Evolutionary conservation across 2,113 vertebrate genomes (phyloP).

Genomic region (Daubentonia madagascariensis): DNA sequence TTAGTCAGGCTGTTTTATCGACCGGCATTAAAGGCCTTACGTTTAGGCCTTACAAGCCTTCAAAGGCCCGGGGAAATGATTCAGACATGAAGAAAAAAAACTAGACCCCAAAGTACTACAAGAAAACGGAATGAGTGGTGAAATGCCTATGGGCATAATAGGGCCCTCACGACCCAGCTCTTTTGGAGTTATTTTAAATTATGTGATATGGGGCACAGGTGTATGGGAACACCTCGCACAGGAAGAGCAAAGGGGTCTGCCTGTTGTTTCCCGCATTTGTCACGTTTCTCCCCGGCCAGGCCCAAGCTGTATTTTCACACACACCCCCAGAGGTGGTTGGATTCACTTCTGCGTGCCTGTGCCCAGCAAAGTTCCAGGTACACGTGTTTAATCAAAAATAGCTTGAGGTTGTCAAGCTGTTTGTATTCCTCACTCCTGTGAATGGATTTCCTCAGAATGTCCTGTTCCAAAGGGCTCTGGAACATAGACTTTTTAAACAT

Average conservation of each 20-base stretch:
- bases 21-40: background rate
- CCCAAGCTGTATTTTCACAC: background rate
- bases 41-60: background rate
- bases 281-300: background rate
- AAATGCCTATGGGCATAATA: background rate
- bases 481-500: background rate
- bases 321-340: too few species aligned
- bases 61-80: background rate
- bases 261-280: background rate
- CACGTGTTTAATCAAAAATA: accelerated
- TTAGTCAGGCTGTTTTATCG: background rate
- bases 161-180: background rate
- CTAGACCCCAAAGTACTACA: background rate
- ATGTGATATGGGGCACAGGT: background rate
- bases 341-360: background rate
- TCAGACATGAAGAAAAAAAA: background rate
- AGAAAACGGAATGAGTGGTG: background rate
- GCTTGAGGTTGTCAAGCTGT: background rate
- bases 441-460: background rate
- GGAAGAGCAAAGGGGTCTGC: background rate
- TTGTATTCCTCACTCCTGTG: background rate
- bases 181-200: background rate
- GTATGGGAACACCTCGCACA: background rate
- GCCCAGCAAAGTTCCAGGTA: too few species aligned
- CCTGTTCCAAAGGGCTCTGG: background rate